Base-by-base conservation (phyloP, 2,888 invertebrate genomes). In the Alentia gelatinosa region DNA sequence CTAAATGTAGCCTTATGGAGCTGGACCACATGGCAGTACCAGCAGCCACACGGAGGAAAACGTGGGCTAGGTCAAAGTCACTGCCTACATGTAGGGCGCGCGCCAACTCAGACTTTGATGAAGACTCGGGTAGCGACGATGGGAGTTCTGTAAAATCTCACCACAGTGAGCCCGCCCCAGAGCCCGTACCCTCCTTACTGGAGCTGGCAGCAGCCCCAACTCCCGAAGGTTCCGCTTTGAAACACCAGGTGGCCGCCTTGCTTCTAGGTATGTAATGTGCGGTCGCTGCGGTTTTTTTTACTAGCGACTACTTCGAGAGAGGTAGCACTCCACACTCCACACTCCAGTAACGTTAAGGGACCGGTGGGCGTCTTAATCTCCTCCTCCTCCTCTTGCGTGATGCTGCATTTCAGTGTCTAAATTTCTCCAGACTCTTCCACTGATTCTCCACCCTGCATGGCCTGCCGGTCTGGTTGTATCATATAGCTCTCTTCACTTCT, bases 231-330 rank as follows among this genome's bases (percentile, higher is more conserved):
- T 86, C 86, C 12, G 47, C 19, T 1, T 35, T 86, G 12, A 86
- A 86, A 30, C 50, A 86, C 86, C 86, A 86, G 35, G 86, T 86
- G 42, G 86, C 86, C 40, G 50, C 86, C 12, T 33, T 86, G n/a
- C 50, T 86, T 26, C 35, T 86, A 86, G 86, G 86, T 86, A 86
- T 86, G 86, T 86, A 47, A 47, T 19, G 1, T 35, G 40, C 30
- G 74, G n/a, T 83, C 83, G 23, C 75, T 37, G 75, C n/a, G 15
- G 23, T 3, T 56, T 56, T 56, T 19, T 56, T n/a, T 3, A 56
- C 56, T 56, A 19, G n/a, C n/a, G n/a, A n/a, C n/a, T n/a, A n/a
- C n/a, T n/a, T 56, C 56, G 56, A 56, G 23, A 3, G 56, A 56
- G n/a, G 19, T n/a, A 3, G 56, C 12, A 19, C 19, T 19, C 56